Conservation (phyloP, 2,888 invertebrate species). For the Asteroscopus sphinx region DNA sequence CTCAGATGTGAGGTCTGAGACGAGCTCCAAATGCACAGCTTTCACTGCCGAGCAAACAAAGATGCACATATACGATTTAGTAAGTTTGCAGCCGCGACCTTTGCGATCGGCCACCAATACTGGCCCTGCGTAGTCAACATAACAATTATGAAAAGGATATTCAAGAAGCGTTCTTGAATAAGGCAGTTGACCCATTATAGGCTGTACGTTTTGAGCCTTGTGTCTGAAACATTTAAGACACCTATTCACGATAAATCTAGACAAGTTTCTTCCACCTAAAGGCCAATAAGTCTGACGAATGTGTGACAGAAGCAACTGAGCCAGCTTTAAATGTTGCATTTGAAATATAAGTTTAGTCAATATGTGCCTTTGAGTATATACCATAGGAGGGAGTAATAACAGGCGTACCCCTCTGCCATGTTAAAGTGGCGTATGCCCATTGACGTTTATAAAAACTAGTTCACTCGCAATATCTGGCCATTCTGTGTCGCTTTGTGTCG, state of each 20-base stretch:
- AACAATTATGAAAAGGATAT: conserved; percentile 9
- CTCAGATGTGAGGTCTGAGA: conserved; percentile 8
- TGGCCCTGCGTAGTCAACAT: conserved; percentile 23
- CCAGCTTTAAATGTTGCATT: neutral
- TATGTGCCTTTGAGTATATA: no score
- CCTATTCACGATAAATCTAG: no score
- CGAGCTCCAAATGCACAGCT: conserved; percentile 16
- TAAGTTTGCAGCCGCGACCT: conserved; percentile 12
- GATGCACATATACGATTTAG: conserved; percentile 4
- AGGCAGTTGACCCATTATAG: conserved; percentile 16
- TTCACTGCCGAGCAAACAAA: conserved; percentile 9
- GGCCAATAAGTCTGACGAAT: conserved; percentile 2
- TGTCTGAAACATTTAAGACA: no score
- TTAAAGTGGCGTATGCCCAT: no score
- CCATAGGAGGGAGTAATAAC: no score
- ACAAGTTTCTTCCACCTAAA: no score
- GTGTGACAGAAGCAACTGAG: conserved; percentile 1
- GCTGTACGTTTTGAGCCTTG: no score
- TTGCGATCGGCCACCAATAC: conserved; percentile 34
- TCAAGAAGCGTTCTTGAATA: conserved; percentile 1
- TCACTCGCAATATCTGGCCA: no score
- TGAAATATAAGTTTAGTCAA: conserved; percentile 8
- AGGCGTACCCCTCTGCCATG: no score
- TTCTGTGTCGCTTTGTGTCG: no score
- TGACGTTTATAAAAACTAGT: no score